Evolutionary conservation across 1,140 invertebrate species (phyloP).

Genomic region (Daktulosphaira vitifoliae): DNA sequence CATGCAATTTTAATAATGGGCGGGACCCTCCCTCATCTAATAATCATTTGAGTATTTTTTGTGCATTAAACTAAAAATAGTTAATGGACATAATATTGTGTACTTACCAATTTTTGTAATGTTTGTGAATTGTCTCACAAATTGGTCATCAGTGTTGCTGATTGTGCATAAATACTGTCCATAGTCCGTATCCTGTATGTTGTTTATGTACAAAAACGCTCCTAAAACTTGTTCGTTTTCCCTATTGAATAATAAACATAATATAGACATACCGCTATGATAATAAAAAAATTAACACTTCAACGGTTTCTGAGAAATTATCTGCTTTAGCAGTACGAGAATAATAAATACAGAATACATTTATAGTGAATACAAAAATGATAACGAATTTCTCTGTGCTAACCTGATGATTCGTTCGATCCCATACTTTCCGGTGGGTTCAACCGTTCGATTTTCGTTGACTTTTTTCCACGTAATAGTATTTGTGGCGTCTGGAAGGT

Average conservation of each 20-base stretch:
- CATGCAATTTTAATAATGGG: too few species aligned
- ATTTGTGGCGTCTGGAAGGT: conserved; percentile 59
- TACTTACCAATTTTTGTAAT: conserved; percentile 45
- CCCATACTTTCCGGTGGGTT: not conserved
- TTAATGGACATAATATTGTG: not conserved
- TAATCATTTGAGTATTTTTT: too few species aligned
- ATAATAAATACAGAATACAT: too few species aligned
- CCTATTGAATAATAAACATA: conserved; percentile 45
- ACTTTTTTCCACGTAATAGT: conserved; percentile 56
- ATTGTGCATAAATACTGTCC: conserved; percentile 56
- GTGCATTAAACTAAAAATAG: too few species aligned
- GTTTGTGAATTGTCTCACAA: conserved; percentile 44
- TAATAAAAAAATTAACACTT: too few species aligned
- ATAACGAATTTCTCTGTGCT: not conserved
- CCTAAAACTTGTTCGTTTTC: conserved; percentile 60
- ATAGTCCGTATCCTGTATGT: conserved; percentile 53
- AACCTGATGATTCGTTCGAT: conserved; percentile 15
- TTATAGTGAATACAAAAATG: not conserved
- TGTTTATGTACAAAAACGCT: conserved; percentile 55
- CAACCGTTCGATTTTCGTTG: conserved; percentile 45
- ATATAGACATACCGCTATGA: too few species aligned
- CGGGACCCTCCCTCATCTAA: too few species aligned
- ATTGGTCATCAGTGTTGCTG: conserved; percentile 48
- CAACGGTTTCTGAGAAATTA: too few species aligned
- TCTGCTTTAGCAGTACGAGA: too few species aligned